Conservation (phyloP, 2,888 invertebrate species). For the Meta bourneti region DNA sequence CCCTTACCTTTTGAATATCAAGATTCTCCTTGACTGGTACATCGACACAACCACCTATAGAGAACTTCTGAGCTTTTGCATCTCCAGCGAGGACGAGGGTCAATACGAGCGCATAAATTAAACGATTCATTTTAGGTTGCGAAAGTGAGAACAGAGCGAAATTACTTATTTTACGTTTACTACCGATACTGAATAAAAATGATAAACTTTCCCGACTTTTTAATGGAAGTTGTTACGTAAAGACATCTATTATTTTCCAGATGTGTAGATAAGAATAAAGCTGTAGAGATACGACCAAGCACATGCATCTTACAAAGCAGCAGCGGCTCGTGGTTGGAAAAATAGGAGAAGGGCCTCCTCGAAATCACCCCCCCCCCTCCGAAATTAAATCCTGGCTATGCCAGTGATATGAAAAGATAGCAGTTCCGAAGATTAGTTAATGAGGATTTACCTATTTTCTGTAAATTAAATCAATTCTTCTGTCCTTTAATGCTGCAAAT, state of each 20-base stretch:
- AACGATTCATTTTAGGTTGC: background rate
- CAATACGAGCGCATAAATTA: background rate
- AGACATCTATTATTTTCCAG: conserved; percentile 1
- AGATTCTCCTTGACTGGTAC: conserved; percentile 52
- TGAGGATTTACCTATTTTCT: too few species aligned
- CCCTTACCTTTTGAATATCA: conserved; percentile 57
- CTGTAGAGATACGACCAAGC: background rate
- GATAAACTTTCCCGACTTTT: background rate
- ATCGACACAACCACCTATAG: conserved; percentile 47
- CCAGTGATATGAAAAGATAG: too few species aligned
- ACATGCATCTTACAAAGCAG: background rate
- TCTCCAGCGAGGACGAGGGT: background rate
- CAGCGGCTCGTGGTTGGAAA: too few species aligned
- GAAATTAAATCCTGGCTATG: too few species aligned
- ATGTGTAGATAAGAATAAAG: conserved; percentile 21
- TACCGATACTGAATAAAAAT: background rate
- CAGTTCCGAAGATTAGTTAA: too few species aligned
- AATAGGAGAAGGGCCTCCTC: too few species aligned
- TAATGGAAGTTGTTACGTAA: conserved; percentile 27
- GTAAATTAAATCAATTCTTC: too few species aligned
- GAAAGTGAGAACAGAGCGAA: background rate
- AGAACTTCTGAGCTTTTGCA: conserved; percentile 28
- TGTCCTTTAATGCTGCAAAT: too few species aligned
- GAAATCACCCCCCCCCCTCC: too few species aligned
- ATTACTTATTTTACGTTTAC: background rate